Base-by-base conservation (phyloP, 2,113 vertebrate species). In the Sturnira hondurensis region DNA sequence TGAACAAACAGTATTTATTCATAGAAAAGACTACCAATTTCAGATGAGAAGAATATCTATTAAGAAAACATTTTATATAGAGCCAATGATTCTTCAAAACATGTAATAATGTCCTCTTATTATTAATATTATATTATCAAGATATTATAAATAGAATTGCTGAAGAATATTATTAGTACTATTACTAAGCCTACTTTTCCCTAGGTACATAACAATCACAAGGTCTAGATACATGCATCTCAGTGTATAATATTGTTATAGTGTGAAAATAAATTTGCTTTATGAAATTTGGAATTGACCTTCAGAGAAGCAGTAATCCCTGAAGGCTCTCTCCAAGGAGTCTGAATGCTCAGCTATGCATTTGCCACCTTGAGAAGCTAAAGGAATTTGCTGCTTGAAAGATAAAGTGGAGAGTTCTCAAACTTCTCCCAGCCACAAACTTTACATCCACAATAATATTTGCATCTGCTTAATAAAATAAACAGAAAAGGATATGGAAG, bases 71-170 rank as follows among this genome's bases (percentile, higher is more conserved):
- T 94, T 74, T 94, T 96, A 65, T 50, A 80, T 31, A 84, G 24
- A 41, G 38, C 43, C 56, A 93, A 91, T 45, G 89, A 76, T 86
- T 82, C 76, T 45, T 54, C 38, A 93, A 92, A 96, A 95, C 70
- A 88, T 73, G 45, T 52, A 61, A 47, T 96, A 90, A 93, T 20
- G 89, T 96, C 88, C 52, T 61, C 24, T 82, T 95, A 65, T 83
- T 96, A 95, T 92, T 96, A 97, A 85, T 96, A 54, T 94, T 70
- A 88, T 83, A 89, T 90, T 95, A 94, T 91, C 90, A 94, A 85
- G 58, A 85, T 94, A n/a, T 88, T 96, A 96, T 76, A 95, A 95
- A 96, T 96, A 96, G 93, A 96, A 96, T 71, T 97, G 76, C 81
- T 97, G 52, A 94, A 95, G 80, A 96, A 73, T 94, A 96, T 92